Base-by-base conservation (phyloP, 2,113 vertebrate species). In the Labrus mixtus region DNA sequence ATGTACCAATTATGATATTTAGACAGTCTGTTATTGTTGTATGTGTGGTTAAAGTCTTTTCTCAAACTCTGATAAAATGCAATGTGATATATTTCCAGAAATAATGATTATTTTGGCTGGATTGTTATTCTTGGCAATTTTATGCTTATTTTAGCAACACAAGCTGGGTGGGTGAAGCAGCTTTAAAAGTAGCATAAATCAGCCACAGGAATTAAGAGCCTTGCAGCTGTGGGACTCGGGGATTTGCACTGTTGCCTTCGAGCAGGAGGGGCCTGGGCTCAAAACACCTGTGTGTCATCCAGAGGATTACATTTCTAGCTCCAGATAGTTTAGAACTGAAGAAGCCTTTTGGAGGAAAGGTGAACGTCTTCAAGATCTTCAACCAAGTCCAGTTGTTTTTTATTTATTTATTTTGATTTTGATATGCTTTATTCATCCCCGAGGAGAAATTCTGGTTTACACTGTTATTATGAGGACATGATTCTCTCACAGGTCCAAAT, bases 101-200 rank as follows among this genome's bases (percentile, higher is more conserved):
- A 48, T 4, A 68, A 61, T 78, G 46, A 70, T 81, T 59, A 39
- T 73, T 77, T 73, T 69, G 53, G 41, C 68, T 51, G 19, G 12
- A 54, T 51, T 73, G 62, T 37, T 6, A 63, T 13, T 58, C 50
- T 54, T 76, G 77, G 63, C 55, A 58, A 45, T 22, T 46, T 29
- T 48, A 8, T 25, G 54, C 51, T 61, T 55, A 58, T 76, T 78
- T 78, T 59, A 72, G 66, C 70, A 75, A n/a, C 46, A 9, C 22
- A 22, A 20, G 46, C 46, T 51, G 29, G 22, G 45, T 46, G 56
- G 33, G 54, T 37, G 60, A 43, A 54, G 55, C 3, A 29, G 37
- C 19, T 68, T 67, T 33, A 56, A 29, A 78, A 71, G 59, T 4
- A 51, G 43, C 22, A 69, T 78, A 66, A 78, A 83, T 67, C 71